Evolutionary conservation across 2,888 invertebrate species (phyloP).

Genomic region (Phlogophora meticulosa): DNA sequence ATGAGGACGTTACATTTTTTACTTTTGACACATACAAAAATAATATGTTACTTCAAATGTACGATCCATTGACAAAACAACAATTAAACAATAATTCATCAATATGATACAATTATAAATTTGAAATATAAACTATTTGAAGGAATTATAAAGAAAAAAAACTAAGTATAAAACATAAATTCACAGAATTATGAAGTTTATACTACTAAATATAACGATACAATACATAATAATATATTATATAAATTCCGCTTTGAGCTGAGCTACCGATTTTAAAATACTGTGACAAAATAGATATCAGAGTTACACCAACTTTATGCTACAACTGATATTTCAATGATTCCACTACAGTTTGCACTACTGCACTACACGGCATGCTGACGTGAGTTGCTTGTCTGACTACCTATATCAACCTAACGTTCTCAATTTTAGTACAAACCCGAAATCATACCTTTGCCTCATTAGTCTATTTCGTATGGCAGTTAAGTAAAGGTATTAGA

Average conservation of each 20-base stretch:
- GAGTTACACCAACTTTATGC: conserved; percentile 51
- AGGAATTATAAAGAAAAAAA: conserved; percentile 57
- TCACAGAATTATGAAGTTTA: conserved; percentile 61
- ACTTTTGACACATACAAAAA: conserved; percentile 59
- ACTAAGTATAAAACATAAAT: conserved; percentile 64
- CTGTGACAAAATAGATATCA: conserved; percentile 49
- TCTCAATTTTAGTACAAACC: conserved; percentile 56
- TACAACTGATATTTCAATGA: conserved; percentile 48
- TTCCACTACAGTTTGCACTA: conserved; percentile 33
- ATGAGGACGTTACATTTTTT: conserved; percentile 51
- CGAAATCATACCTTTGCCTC: conserved; percentile 59
- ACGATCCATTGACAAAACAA: conserved; percentile 46
- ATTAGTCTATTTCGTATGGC: conserved; percentile 64
- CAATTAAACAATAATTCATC: conserved; percentile 54
- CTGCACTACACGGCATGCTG: conserved; percentile 28
- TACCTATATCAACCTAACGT: conserved; percentile 27
- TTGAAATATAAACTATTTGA: conserved; percentile 61
- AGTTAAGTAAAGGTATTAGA: conserved; percentile 64
- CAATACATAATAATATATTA: conserved; percentile 53
- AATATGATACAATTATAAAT: conserved; percentile 56
- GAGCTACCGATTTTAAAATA: conserved; percentile 59
- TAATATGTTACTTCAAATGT: conserved; percentile 48
- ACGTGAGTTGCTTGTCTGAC: conserved; percentile 12
- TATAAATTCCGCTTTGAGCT: conserved; percentile 61
- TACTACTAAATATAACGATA: conserved; percentile 48